Conservation (phyloP, 1,140 invertebrate species). For the Vollenhovia emeryi region DNA sequence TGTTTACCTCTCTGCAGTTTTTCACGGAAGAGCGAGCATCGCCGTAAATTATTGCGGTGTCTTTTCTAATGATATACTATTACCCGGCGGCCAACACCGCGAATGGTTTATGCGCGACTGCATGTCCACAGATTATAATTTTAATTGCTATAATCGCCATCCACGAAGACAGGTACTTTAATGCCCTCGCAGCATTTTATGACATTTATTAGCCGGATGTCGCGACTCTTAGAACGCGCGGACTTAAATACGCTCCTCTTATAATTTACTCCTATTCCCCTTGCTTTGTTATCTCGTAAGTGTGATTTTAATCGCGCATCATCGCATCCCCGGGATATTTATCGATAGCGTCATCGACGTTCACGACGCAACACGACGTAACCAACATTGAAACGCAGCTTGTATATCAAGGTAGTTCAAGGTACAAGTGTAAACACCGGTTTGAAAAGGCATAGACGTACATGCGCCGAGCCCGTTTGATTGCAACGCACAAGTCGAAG, state of each 20-base stretch:
- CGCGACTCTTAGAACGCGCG: neutral
- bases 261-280: neutral
- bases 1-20: neutral
- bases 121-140: constrained; percentile 26
- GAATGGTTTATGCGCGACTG: constrained; percentile 6
- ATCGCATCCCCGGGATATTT: neutral
- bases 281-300: neutral
- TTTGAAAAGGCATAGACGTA: constrained; percentile 40
- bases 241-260: neutral
- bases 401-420: constrained; percentile 40
- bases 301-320: constrained; percentile 5
- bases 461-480: neutral
- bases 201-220: constrained; percentile 3
- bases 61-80: constrained; percentile 5
- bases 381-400: constrained; percentile 38
- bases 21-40: neutral
- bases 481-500: constrained; percentile 19
- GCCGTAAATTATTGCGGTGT: constrained; percentile 15
- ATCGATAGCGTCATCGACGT: constrained; percentile 17
- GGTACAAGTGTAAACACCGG: constrained; percentile 58
- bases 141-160: constrained; percentile 27
- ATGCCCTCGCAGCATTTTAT: neutral
- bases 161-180: constrained; percentile 19
- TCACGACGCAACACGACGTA: neutral
- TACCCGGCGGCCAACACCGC: neutral